Base-by-base conservation (phyloP, 2,888 invertebrate species). In the Hirudinaria manillensis region DNA sequence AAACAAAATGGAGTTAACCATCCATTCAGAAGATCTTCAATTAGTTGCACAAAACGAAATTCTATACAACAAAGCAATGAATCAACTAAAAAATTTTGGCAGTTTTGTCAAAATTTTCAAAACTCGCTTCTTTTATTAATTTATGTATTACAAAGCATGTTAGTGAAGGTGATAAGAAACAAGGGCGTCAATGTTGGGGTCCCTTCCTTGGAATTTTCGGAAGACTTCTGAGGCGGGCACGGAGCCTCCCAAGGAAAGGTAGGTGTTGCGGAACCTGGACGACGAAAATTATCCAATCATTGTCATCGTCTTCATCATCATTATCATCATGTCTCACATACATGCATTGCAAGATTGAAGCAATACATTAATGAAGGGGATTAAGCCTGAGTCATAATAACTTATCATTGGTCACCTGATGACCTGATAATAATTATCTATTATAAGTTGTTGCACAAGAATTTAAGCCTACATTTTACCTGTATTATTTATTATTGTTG, bases 181-280 rank as follows among this genome's bases (percentile, higher is more conserved):
- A 56, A 94, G 85, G 0, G 93, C 92, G 82, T 92, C 90, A 0
- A 91, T 90, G 1, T 92, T 92, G 0, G 95, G 95, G 86, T 97
- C 95, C 72, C 96, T 89, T 0, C 96, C 96, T 78, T 93, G 89
- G 86, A 96, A 97, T 82, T 91, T 89, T 76, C 95, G 88, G 86
- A 97, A 97, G 7, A 93, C 89, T 87, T 95, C 92, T 78, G 89
- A 89, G 0, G 93, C 90, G 79, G 92, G 90, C 79, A 90, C 89
- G 77, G 91, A 90, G 3, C 95, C 94, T 10, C 94, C 94, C 3
- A 90, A 87, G 0, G 92, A 88, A 78, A 97, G 88, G 86, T 92
- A 93, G 1, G 93, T 93, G 76, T 92, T 90, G 79, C 91, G 89
- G 82, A 91, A 94, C 77, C 89, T 79, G 87, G 79, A 78, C 78